Conservation (phyloP, 2,113 vertebrate species). For the Aldabrachelys gigantea region DNA sequence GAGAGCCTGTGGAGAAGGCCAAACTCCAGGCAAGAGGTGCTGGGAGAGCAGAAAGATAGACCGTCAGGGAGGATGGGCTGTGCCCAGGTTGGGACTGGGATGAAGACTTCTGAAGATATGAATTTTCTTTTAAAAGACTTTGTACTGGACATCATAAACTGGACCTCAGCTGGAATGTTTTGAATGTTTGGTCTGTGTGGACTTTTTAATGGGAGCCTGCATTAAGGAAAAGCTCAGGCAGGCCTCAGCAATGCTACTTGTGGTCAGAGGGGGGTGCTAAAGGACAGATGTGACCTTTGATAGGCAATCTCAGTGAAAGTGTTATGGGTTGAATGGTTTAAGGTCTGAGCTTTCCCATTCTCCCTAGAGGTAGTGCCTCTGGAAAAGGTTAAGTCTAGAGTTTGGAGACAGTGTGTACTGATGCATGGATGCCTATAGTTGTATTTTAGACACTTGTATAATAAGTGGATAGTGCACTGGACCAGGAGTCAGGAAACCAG, state of each 20-base stretch:
- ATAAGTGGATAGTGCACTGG: not conserved
- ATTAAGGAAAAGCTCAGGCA: not conserved
- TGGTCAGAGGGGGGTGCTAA: not conserved
- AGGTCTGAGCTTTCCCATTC: not conserved
- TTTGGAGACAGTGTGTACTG: accelerated
- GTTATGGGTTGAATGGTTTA: not conserved
- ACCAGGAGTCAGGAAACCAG: not conserved
- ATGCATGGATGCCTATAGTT: accelerated
- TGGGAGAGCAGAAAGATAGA: not conserved
- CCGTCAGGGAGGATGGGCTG: not conserved
- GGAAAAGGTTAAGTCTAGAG: not conserved
- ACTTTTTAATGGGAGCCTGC: not conserved
- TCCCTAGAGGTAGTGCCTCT: not conserved
- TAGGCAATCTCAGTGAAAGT: not conserved
- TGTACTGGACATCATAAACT: not conserved
- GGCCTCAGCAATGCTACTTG: not conserved
- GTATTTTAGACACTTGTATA: not conserved
- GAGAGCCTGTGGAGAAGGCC: not conserved
- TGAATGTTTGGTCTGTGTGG: not conserved
- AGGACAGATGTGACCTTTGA: not conserved
- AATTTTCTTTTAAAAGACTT: not conserved
- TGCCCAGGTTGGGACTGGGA: not conserved
- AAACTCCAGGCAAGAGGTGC: not conserved
- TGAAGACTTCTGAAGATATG: not conserved
- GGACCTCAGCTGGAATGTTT: not conserved